Base-by-base conservation (phyloP, 2,113 vertebrate genomes). In the Gymnogyps californianus region DNA sequence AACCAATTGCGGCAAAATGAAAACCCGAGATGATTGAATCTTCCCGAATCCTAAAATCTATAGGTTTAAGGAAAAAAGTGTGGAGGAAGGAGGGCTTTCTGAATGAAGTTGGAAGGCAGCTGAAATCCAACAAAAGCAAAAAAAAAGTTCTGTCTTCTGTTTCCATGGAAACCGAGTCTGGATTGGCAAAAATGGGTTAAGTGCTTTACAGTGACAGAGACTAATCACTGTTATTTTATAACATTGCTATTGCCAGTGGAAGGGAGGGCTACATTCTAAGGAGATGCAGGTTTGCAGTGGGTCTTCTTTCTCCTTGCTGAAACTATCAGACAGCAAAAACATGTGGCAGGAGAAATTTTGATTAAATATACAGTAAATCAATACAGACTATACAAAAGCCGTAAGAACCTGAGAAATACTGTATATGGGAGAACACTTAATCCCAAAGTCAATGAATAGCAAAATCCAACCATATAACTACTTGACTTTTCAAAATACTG, bases 161-260 rank as follows among this genome's bases (percentile, higher is more conserved):
- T 97, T 96, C 98, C 97, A 97, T 97, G 97, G 98, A 97, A 98
- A 98, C 97, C 42, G 54, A 98, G 94, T 74, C 78, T 94, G 96
- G 93, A 75, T 97, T 98, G 96, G 86, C 97, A 98, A 98, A 98
- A 97, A 93, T 82, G 89, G 91, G 93, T 91, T 95, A 97, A 98
- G 95, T 97, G 94, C 90, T 98, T 97, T 97, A 95, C 96, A 97
- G 94, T 96, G 97, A 96, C 97, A 96, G 95, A 97, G 96, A 98
- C 94, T 98, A 98, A 98, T 98, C 94, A 97, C 81, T 93, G 81
- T 97, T 98, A 97, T 98, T 98, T 98, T 97, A 96, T 93, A 91
- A 55, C 94, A 96, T 96, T 96, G 95, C 79, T 93, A 92, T 78
- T 97, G 86, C 38, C 74, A 89, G 62, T 94, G 79, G 70, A 97